Base-by-base conservation (phyloP, 1,140 invertebrate species). In the Macrotrachela quadricornifera region DNA sequence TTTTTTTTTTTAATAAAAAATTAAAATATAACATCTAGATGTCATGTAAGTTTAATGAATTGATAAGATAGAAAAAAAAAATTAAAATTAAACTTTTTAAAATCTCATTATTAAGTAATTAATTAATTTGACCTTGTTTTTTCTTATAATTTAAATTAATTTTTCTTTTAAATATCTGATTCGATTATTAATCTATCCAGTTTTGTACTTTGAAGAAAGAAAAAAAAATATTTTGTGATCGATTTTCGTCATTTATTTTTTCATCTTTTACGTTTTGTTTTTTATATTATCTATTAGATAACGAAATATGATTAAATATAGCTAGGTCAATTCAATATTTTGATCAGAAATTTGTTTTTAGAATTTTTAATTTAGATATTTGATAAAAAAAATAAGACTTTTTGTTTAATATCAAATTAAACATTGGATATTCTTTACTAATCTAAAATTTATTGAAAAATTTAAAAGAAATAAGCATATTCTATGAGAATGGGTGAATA, bases 361-460 rank as follows among this genome's bases (percentile, higher is more conserved):
- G 21, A 30, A 30, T 30, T 30, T 30, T 30, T 30, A 30, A 30
- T 30, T 30, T 30, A 30, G 87, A 85, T 90, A 62, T 94, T 95
- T 71, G 81, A 90, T 72, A 83, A 88, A 66, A 80, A 81, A 61
- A 87, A 94, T 0, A 63, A 71, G 97, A 53, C 71, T 91, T 0
- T 80, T 83, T 69, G 83, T 81, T 18, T 95, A 95, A 66, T 74
- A 95, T 59, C 82, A 91, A 58, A 80, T 95, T 60, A 76, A 97
- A 1, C 87, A 82, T 64, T 91, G 92, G 72, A 97, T 92, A 45
- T 94, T 94, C 91, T 97, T 78, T 95, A 92, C 77, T 81, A 84
- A 42, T 91, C 94, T 70, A 88, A 96, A 63, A 87, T 92, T 43
- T 79, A 85, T 60, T 79, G 80, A 64, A 78, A 80, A 60, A 71